Evolutionary conservation across 2,113 vertebrate species (phyloP).

Genomic region (Actinemys pallida): DNA sequence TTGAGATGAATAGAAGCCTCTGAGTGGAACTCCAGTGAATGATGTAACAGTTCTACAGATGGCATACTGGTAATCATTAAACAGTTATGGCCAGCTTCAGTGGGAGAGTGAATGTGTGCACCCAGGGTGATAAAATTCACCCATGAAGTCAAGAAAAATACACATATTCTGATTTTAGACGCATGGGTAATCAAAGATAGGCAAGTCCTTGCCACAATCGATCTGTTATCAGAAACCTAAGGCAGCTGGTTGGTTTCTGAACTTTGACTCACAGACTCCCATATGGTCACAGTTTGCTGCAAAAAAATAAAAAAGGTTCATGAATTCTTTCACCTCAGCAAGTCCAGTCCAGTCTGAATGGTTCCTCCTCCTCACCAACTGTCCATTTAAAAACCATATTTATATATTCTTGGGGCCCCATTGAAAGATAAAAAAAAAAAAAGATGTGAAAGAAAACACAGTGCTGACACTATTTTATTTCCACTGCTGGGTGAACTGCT

Average conservation of each 20-base stretch:
- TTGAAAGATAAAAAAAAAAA: background rate
- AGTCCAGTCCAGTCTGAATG: slow-evolving; percentile 24
- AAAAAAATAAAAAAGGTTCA: background rate
- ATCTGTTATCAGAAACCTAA: slow-evolving; percentile 79
- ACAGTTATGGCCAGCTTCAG: slow-evolving; percentile 47
- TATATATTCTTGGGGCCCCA: slow-evolving; percentile 40
- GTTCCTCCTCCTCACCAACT: background rate
- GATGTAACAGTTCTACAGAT: slow-evolving; percentile 49
- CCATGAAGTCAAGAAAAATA: slow-evolving; percentile 47
- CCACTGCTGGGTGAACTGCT: background rate
- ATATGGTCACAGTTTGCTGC: slow-evolving; percentile 74
- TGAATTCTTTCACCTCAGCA: slow-evolving; percentile 32
- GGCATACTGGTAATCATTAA: slow-evolving; percentile 52
- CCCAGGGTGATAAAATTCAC: slow-evolving; percentile 58
- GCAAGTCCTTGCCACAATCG: slow-evolving; percentile 35
- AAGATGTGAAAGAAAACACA: slow-evolving; percentile 60
- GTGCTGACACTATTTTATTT: slow-evolving; percentile 33
- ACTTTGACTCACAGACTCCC: slow-evolving; percentile 68
- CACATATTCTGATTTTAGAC: slow-evolving; percentile 63
- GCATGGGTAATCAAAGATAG: slow-evolving; percentile 68
- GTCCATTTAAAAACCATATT: slow-evolving; percentile 50
- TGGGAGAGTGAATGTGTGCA: slow-evolving; percentile 23
- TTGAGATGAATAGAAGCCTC: slow-evolving; percentile 42
- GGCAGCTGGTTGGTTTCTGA: slow-evolving; percentile 74
- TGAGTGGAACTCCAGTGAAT: background rate